phyloP scores from a whole-genome alignment of 1,140 invertebrate species.

The Diabrotica undecimpunctata region DNA sequence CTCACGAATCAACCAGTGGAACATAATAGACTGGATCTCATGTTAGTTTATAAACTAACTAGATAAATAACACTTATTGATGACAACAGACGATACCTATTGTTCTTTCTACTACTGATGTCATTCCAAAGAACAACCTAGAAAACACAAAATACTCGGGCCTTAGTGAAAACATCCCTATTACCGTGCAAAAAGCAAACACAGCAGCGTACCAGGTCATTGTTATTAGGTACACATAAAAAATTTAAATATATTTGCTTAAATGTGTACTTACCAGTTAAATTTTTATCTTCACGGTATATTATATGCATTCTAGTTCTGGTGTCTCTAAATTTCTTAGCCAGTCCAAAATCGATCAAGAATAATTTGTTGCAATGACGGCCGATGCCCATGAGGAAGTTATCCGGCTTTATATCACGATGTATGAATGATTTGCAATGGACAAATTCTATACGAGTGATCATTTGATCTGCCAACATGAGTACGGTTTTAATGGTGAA shows the following conservation, averaged over 20 bases:
- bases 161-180: too few species aligned
- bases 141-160: too few species aligned
- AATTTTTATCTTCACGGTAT: conserved; percentile 89
- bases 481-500: conserved; percentile 93
- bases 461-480: conserved; percentile 89
- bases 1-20: too few species aligned
- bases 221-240: too few species aligned
- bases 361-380: conserved; percentile 86
- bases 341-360: conserved; percentile 91
- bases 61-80: too few species aligned
- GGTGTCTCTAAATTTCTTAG: conserved; percentile 86
- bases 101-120: too few species aligned
- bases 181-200: too few species aligned
- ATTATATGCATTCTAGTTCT: conserved; percentile 56
- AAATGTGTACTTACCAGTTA: conserved; percentile 59
- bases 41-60: too few species aligned
- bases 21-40: too few species aligned
- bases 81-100: too few species aligned
- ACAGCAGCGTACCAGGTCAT: too few species aligned
- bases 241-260: not conserved
- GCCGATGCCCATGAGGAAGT: conserved; percentile 95
- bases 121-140: too few species aligned
- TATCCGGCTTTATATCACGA: conserved; percentile 89
- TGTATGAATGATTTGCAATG: conserved; percentile 91
- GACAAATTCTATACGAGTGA: conserved; percentile 81